Evolutionary conservation across 1,140 invertebrate genomes (phyloP).

Genomic region (Pinna nobilis): DNA sequence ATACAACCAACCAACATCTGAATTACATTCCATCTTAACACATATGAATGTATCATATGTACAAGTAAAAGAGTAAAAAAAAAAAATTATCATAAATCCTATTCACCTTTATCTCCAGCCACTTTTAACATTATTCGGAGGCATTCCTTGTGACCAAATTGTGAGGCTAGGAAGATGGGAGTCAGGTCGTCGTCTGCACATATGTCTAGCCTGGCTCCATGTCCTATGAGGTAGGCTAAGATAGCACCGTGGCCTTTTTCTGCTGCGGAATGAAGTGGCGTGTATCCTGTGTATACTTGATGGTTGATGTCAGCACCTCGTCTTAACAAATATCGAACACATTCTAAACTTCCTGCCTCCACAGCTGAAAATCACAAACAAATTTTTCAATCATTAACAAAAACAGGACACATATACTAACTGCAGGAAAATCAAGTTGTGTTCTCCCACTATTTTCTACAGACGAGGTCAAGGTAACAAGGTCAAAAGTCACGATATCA

Average conservation of each 20-base stretch:
- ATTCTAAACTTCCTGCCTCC: constrained; percentile 27
- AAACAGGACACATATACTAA: constrained; percentile 63
- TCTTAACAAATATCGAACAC: constrained; percentile 29
- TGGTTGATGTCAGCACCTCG: constrained; percentile 31
- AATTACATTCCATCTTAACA: too few relatives aligned
- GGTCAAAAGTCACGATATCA: too few relatives aligned
- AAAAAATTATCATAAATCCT: too few relatives aligned
- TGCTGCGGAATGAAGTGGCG: constrained; percentile 25
- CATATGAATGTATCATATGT: too few relatives aligned
- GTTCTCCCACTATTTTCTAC: too few relatives aligned
- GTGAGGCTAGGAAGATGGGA: constrained; percentile 72
- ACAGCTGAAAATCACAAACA: constrained; percentile 55
- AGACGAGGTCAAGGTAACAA: too few relatives aligned
- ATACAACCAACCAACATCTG: too few relatives aligned
- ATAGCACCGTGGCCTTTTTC: constrained; percentile 38
- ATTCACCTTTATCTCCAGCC: constrained; percentile 53
- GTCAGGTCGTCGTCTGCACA: constrained; percentile 69
- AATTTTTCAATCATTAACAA: constrained; percentile 59
- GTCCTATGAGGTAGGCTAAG: constrained; percentile 57
- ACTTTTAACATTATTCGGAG: constrained; percentile 61
- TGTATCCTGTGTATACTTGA: constrained; percentile 32
- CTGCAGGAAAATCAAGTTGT: constrained; percentile 48
- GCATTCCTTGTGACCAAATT: constrained; percentile 65
- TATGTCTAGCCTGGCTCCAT: constrained; percentile 64
- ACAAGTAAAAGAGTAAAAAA: not conserved